Evolutionary conservation across 2,113 vertebrate species (phyloP), one percentile per base, ranked within the genome.

Genomic region (Tauraco erythrolophus): DNA sequence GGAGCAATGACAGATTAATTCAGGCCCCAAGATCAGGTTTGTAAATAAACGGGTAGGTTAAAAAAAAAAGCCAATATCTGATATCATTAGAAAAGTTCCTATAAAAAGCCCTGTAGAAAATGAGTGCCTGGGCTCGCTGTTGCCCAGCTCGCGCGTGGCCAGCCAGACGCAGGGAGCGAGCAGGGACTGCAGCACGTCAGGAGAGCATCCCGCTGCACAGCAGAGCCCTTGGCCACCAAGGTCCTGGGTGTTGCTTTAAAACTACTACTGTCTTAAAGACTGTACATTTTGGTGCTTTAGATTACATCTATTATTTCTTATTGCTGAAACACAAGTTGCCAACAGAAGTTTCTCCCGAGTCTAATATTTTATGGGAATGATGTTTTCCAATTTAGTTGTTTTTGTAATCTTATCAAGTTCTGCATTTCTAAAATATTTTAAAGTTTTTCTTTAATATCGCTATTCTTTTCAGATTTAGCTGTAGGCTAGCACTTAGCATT

Each of bases 101-200:
- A 5, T 28, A 14, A 68, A 87, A 48, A 39, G 2, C 9, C 22
- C 16, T 46, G 51, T 2, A 58, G 39, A 6, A 71, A 85, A 35
- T 10, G 4, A 37, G 9, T 33, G 31, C 6, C 14, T 41, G 0
- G 1, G 10, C 21, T 84, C 3, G 0, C 31, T 25, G 23, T 12
- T 57, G n/a, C 43, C 46, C 57, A 21, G 27, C 30, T 51, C 21
- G 10, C 19, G 2, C 3, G 3, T 28, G 75, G 57, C 7, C 46
- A 65, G 33, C 6, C 0, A 11, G 80, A 11, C 35, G 17, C 46
- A 69, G 56, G 76, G 10, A 54, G 37, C 22, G 25, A 35, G 27
- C 46, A 54, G 66, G 18, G 50, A 41, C 21, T 27, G 64, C 54
- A 89, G 88, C 39, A n/a, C 1, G 7, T 71, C 53, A 19, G 50